Evolutionary conservation across 2,888 invertebrate species (phyloP).

Genomic region (Arctia plantaginis): DNA sequence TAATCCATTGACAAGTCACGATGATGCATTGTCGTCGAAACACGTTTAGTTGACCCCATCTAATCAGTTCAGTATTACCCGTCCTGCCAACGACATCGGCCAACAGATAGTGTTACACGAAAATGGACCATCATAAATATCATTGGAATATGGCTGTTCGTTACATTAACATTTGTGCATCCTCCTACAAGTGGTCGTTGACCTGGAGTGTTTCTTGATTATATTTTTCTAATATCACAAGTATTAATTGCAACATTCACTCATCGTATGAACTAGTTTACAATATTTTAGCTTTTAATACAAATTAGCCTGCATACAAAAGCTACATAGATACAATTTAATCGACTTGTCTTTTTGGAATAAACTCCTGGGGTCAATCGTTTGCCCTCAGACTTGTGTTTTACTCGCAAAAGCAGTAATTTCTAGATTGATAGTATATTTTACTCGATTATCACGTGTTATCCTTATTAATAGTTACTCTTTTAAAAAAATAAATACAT

Average conservation of each 20-base stretch:
- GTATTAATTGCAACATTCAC: slow-evolving; percentile 75
- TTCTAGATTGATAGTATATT: slow-evolving; percentile 47
- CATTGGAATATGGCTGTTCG: slow-evolving; percentile 82
- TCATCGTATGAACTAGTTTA: slow-evolving; percentile 63
- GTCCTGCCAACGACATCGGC: slow-evolving; percentile 29
- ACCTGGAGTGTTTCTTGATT: slow-evolving; percentile 55
- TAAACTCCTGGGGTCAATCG: slow-evolving; percentile 54
- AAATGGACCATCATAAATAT: slow-evolving; percentile 63
- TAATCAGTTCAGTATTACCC: background rate
- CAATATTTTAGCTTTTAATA: slow-evolving; percentile 49
- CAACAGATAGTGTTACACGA: slow-evolving; percentile 34
- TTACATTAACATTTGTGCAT: slow-evolving; percentile 80
- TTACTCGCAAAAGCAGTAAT: slow-evolving; percentile 50
- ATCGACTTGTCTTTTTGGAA: slow-evolving; percentile 73
- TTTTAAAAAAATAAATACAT: slow-evolving; percentile 78
- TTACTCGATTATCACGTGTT: slow-evolving; percentile 60
- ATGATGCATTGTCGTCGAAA: slow-evolving; percentile 34
- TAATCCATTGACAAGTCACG: slow-evolving; percentile 57
- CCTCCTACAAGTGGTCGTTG: slow-evolving; percentile 47
- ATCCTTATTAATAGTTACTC: slow-evolving; percentile 56
- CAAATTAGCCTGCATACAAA: slow-evolving; percentile 61
- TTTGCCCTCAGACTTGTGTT: slow-evolving; percentile 39
- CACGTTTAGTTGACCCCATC: slow-evolving; percentile 27
- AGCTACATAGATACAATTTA: slow-evolving; percentile 70
- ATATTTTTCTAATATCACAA: slow-evolving; percentile 82